Evolutionary conservation across 2,797 vertebrate genomes (phyloP).

Genomic region (Alfaro cultratus): DNA sequence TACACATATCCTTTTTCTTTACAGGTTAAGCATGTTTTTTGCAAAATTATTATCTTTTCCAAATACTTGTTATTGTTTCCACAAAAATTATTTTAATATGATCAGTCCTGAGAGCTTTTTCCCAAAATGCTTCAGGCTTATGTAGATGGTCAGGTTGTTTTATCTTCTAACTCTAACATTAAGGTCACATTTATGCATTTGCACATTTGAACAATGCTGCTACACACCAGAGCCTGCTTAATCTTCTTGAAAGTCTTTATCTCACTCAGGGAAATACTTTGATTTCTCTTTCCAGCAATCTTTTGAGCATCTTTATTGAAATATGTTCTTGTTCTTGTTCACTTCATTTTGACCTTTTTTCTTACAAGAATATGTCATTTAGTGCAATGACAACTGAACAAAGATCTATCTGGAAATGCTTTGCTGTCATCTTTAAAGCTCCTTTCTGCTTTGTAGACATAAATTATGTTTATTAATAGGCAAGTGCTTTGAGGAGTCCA

Average conservation of each 20-base stretch:
- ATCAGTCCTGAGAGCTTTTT: neutral
- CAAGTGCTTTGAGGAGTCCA: neutral
- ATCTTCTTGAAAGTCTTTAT: neutral
- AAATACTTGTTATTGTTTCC: neutral
- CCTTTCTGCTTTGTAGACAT: neutral
- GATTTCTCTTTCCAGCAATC: neutral
- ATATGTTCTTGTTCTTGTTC: neutral
- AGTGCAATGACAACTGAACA: neutral
- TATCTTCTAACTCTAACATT: neutral
- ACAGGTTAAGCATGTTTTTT: neutral
- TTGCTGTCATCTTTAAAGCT: neutral
- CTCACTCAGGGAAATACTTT: neutral
- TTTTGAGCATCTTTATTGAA: neutral
- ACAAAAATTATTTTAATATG: neutral
- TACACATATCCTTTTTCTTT: neutral
- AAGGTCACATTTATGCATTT: neutral
- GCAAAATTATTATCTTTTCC: too few species aligned
- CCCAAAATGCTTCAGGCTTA: neutral
- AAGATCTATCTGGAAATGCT: neutral
- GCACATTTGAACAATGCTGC: neutral
- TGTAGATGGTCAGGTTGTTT: neutral
- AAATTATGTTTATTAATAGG: neutral
- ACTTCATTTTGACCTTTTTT: constrained; percentile 1
- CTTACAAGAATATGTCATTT: neutral
- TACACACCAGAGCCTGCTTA: neutral